phyloP scores from a whole-genome alignment of 1,140 invertebrate species.

The Chelonus insularis region DNA sequence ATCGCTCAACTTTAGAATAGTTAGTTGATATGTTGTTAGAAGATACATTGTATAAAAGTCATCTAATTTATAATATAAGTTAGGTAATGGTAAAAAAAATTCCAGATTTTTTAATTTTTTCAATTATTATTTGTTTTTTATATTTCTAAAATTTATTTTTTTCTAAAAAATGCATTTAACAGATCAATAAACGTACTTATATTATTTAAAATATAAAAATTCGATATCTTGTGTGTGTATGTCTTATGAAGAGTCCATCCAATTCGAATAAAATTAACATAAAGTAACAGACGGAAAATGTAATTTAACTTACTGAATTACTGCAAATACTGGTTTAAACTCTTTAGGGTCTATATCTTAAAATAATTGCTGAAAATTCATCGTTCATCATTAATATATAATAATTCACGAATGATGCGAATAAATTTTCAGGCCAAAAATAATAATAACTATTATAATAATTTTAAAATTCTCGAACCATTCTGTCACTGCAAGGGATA shows the following conservation, averaged over 20 bases:
- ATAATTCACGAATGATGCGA: conserved; percentile 1
- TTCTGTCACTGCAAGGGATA: conserved; percentile 36
- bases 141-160: too few relatives aligned
- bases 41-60: conserved; percentile 26
- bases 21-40: conserved; percentile 37
- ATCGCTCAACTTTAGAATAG: conserved; percentile 52
- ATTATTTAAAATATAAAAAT: too few relatives aligned
- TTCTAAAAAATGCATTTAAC: too few relatives aligned
- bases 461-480: conserved; percentile 37
- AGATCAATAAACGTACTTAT: too few relatives aligned
- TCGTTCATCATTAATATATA: not conserved
- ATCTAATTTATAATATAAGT: not conserved
- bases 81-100: too few relatives aligned
- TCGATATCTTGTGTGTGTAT: too few relatives aligned
- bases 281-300: not conserved
- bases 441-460: not conserved
- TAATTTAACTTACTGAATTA: not conserved
- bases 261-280: too few relatives aligned
- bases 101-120: too few relatives aligned
- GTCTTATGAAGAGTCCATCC: conserved; percentile 20
- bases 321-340: not conserved
- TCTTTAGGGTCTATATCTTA: not conserved
- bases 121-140: too few relatives aligned
- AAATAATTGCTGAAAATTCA: not conserved
- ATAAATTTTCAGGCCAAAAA: not conserved